phyloP scores from a whole-genome alignment of 1,140 invertebrate genomes.

The Zeugodacus cucurbitae region DNA sequence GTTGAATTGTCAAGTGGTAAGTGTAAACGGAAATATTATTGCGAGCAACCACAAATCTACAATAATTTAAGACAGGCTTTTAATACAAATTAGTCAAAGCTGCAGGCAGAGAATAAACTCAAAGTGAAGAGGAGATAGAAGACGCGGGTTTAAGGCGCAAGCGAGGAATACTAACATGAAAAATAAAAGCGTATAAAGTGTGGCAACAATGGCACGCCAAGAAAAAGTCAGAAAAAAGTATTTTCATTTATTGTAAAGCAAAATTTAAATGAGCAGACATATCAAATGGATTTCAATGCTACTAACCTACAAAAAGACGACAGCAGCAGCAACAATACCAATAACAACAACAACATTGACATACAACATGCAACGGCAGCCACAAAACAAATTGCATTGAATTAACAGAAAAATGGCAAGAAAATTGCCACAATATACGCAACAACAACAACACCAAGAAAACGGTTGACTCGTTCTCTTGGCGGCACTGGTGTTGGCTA shows the following conservation, averaged over 20 bases:
- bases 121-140: not conserved
- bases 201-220: not conserved
- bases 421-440: slow-evolving; percentile 21
- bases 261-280: slow-evolving; percentile 9
- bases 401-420: slow-evolving; percentile 35
- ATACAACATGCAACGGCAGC: not conserved
- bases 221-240: not conserved
- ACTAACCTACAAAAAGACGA: slow-evolving; percentile 31
- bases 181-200: not conserved
- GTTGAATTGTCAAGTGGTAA: not conserved
- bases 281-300: slow-evolving; percentile 33
- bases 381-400: slow-evolving; percentile 35
- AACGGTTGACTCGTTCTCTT: not conserved
- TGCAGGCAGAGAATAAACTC: not conserved
- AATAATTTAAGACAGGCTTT: slow-evolving; percentile 1
- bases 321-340: not conserved
- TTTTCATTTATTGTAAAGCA: not conserved
- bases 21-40: not conserved
- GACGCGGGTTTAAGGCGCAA: not conserved
- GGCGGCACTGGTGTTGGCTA: slow-evolving; percentile 11
- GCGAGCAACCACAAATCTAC: not conserved
- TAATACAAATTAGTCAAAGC: not conserved
- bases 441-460: not conserved
- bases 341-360: not conserved
- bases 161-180: not conserved